Evolutionary conservation across 2,797 vertebrate genomes (phyloP).

Genomic region (Cynodonichthys magdalenae): DNA sequence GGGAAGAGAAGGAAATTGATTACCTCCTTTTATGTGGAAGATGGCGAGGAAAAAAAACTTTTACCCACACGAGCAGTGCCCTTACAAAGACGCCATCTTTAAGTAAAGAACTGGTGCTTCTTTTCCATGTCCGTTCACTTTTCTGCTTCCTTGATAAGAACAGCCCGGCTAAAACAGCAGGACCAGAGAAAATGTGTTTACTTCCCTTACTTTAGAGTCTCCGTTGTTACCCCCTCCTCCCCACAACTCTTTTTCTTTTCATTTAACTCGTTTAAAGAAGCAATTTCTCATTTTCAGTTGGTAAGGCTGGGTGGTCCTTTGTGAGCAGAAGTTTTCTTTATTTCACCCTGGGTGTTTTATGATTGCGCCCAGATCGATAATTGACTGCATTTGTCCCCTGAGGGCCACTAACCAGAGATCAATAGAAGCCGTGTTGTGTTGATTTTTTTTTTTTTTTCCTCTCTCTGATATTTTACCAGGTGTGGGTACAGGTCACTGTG

Average conservation of each 20-base stretch:
- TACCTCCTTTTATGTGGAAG: constrained; percentile 71
- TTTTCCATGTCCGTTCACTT: constrained; percentile 44
- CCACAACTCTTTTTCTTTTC: constrained; percentile 24
- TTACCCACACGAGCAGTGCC: constrained; percentile 5
- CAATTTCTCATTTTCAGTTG: constrained; percentile 50
- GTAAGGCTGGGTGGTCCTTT: constrained; percentile 34
- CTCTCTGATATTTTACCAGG: constrained; percentile 38
- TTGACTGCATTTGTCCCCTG: constrained; percentile 61
- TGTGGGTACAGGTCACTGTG: constrained; percentile 36
- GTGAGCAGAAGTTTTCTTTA: constrained; percentile 59
- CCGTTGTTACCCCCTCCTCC: constrained; percentile 9
- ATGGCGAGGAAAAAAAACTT: constrained; percentile 55
- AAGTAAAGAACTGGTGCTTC: constrained; percentile 36
- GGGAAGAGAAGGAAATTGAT: constrained; percentile 73
- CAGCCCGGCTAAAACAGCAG: constrained; percentile 19
- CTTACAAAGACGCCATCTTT: constrained; percentile 27
- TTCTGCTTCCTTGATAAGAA: constrained; percentile 54
- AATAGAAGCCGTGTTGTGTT: constrained; percentile 48
- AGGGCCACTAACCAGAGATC: constrained; percentile 61
- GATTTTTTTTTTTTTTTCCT: constrained; percentile 45
- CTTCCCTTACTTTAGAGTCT: constrained; percentile 15
- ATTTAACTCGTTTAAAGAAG: constrained; percentile 47
- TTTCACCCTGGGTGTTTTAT: constrained; percentile 50
- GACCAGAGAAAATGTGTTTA: constrained; percentile 44
- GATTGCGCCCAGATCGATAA: constrained; percentile 67